Base-by-base conservation (phyloP, 2,888 invertebrate genomes). In the Desoria tigrina region DNA sequence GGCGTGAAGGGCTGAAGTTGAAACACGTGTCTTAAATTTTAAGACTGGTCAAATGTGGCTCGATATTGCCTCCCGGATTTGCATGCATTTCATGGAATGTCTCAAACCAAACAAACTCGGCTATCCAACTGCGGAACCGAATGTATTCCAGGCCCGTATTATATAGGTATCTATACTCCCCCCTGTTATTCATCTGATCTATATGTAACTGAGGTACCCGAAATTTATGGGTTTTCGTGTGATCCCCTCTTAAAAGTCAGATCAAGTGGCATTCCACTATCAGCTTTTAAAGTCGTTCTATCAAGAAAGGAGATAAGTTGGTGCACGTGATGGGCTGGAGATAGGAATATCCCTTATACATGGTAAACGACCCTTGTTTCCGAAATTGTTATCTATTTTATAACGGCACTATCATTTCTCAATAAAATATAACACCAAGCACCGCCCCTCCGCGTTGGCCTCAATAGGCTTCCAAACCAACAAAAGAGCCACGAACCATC, bases 21-120 rank as follows among this genome's bases (percentile, higher is more conserved):
- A 55, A 55, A 55, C 55, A 32, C 55, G 55, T 55, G 55, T 32
- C 32, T 55, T 7, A 55, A 55, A 55, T 55, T 55, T 55, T 37
- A 55, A 55, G 24, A 39, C 16, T 9, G 16, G 39, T 39, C 16
- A 9, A 39, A 39, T 39, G 39, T 39, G 16, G 9, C 16, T 39
- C 39, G 16, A 39, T 39, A 39, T 39, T 39, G 9, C 16, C 16
- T 39, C 16, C 9, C 16, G 39, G 9, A 39, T 39, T 39, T 39
- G 39, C 16, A 39, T 39, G 39, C 39, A 39, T 11, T 11, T 9
- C 39, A 39, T 18, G 49, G 9, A 14, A 24, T 18, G 24, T n/a
- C 26, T 53, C 24, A 26, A 26, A 53, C 49, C 49, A 49, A 49
- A 49, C 49, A 49, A 49, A 18, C 23, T 11, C 9, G 39, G 9